Evolutionary conservation across 1,140 invertebrate genomes (phyloP).

Genomic region (Cydia splendana): DNA sequence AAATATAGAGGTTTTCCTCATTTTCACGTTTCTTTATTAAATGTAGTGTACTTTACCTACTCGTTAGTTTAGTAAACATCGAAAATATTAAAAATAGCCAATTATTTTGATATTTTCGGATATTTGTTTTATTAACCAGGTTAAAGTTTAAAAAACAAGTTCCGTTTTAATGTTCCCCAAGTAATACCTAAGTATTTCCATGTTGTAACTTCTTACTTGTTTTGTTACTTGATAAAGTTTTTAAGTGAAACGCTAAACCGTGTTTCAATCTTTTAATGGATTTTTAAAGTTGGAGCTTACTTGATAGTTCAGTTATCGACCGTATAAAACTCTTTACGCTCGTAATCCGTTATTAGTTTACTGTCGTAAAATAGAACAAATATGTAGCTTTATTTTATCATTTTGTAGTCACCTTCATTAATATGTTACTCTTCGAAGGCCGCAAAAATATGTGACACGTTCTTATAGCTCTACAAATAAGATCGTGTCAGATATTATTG

Average conservation of each 20-base stretch:
- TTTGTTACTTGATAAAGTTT: background rate
- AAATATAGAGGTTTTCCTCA: too few relatives aligned
- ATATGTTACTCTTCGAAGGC: too few relatives aligned
- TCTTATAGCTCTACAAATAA: too few relatives aligned
- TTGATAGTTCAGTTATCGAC: background rate
- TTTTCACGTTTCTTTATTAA: too few relatives aligned
- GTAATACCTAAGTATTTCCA: background rate
- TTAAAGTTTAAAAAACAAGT: background rate
- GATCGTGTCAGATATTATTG: too few relatives aligned
- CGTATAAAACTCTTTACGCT: background rate
- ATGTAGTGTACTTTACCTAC: too few relatives aligned
- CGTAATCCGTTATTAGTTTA: background rate
- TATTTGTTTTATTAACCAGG: background rate
- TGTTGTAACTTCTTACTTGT: background rate
- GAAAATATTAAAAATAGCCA: too few relatives aligned
- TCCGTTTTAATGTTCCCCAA: background rate
- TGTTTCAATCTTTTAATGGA: background rate
- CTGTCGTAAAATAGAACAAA: background rate
- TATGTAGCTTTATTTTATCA: background rate
- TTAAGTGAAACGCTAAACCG: background rate
- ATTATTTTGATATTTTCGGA: too few relatives aligned
- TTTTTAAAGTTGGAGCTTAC: background rate
- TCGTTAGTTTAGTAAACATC: too few relatives aligned
- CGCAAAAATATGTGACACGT: too few relatives aligned
- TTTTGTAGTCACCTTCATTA: too few relatives aligned